These are phyloP conservation scores for Rhabdomys pumilio DNA, from an alignment of 2,797 vertebrate genomes.

Conservation along the genomic window DNA sequence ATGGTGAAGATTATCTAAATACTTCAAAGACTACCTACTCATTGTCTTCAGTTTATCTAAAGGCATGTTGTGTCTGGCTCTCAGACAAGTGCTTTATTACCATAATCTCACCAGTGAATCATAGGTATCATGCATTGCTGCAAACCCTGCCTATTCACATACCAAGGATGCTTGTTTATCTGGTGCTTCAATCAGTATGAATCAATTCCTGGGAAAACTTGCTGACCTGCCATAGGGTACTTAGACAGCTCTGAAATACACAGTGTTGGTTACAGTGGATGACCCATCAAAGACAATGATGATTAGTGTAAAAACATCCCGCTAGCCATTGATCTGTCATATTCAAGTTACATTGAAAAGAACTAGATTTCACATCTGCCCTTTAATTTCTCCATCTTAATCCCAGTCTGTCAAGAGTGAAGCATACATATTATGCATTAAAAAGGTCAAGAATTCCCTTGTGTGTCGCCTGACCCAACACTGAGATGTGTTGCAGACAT, in stretches of 20 bases:
- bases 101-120: constrained; percentile 60
- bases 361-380: constrained; percentile 73
- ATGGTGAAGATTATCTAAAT: constrained; percentile 52
- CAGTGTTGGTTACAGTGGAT: constrained; percentile 45
- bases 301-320: constrained; percentile 74
- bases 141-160: constrained; percentile 72
- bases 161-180: background rate
- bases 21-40: constrained; percentile 67
- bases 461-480: constrained; percentile 16
- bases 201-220: constrained; percentile 76
- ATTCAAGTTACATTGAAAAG: constrained; percentile 77
- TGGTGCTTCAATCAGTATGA: constrained; percentile 53
- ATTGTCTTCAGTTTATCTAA: constrained; percentile 78
- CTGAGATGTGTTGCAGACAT: background rate
- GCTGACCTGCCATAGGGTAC: constrained; percentile 58
- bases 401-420: constrained; percentile 71
- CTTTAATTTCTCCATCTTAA: constrained; percentile 84
- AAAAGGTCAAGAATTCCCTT: constrained; percentile 52
- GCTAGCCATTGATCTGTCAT: constrained; percentile 60
- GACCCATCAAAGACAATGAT: constrained; percentile 74
- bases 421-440: constrained; percentile 35
- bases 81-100: constrained; percentile 79
- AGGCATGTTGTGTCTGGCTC: constrained; percentile 71
- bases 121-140: constrained; percentile 27
- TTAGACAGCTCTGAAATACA: constrained; percentile 63